A percentile compares a stretch with the other conserved stretches of the same genome.
Evolutionary conservation across 2,888 invertebrate genomes (phyloP).

Genomic region (Agrochola circellaris): DNA sequence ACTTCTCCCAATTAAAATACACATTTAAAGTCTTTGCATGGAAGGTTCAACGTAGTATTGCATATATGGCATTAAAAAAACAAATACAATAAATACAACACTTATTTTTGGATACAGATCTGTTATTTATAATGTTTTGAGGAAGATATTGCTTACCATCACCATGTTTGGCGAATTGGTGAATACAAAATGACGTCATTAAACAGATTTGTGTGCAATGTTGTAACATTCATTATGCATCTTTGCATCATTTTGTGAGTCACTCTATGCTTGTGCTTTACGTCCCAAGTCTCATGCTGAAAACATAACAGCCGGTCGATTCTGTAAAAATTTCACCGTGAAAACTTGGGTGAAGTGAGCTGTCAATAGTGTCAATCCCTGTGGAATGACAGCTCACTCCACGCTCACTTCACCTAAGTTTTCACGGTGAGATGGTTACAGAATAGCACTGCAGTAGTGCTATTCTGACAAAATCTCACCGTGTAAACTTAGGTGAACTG

Average conservation of each 20-base stretch:
- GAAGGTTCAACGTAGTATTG: neutral
- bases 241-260: slow-evolving; percentile 11
- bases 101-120: neutral
- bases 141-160: neutral
- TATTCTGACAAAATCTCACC: too few species aligned
- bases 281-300: too few species aligned
- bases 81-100: neutral
- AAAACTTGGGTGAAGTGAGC: too few species aligned
- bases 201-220: neutral
- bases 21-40: neutral
- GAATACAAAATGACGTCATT: neutral
- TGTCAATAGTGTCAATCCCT: too few species aligned
- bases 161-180: slow-evolving; percentile 1
- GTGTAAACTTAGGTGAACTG: too few species aligned
- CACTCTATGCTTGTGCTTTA: neutral
- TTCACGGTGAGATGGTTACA: too few species aligned
- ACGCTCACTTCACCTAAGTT: too few species aligned
- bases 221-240: neutral
- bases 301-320: neutral
- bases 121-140: neutral
- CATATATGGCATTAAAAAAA: neutral
- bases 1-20: slow-evolving; percentile 33
- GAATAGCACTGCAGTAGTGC: too few species aligned
- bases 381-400: too few species aligned
- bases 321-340: too few species aligned